Base-by-base conservation (phyloP, 2,888 invertebrate species). In the Camptogramma bilineatum region DNA sequence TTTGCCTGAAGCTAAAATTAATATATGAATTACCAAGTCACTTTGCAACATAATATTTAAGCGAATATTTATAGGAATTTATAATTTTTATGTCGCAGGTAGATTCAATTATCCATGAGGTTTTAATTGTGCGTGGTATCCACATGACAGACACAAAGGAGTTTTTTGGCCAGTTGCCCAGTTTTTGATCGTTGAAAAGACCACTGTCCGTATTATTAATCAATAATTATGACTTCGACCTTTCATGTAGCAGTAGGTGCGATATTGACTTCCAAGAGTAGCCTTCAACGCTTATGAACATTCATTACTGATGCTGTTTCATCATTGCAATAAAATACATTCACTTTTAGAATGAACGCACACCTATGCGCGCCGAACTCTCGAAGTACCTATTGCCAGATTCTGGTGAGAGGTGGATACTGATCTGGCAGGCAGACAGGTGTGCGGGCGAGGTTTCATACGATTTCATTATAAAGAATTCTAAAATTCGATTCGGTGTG, bases 1-100 rank as follows among this genome's bases (percentile, higher is more conserved):
- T 80, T 85, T 83, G 81, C 72, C 77, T 79, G 75, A 82, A 39
- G 34, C 34, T 39, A 39, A 39, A 76, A 83, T 80, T 82, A 78
- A 79, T 69, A 68, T 72, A 71, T 72, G 70, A 66, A 70, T 73
- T 46, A 21, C 19, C 52, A 44, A 39, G 9, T 50, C 42, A 51
- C 42, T 51, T 44, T 4, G 13, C 16, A 8, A 44, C 16, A 4
- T 17, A 44, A 44, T 44, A 39, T 13, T 39, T 10, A 9, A 34
- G 34, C 34, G 13, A 39, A 39, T 39, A 39, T 13, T 39, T 39
- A 2, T 13, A 2, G 13, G 10, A 39, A 39, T 39, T 13, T 39
- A 39, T 39, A 5, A 7, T 39, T 39, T 39, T 39, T 13, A 13
- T 39, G 34, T 13, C 34, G 10, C 34, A 39, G 34, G 34, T 39